These are phyloP conservation scores for Manduca sexta DNA, from an alignment of 1,140 invertebrate genomes.

Conservation along the genomic window DNA sequence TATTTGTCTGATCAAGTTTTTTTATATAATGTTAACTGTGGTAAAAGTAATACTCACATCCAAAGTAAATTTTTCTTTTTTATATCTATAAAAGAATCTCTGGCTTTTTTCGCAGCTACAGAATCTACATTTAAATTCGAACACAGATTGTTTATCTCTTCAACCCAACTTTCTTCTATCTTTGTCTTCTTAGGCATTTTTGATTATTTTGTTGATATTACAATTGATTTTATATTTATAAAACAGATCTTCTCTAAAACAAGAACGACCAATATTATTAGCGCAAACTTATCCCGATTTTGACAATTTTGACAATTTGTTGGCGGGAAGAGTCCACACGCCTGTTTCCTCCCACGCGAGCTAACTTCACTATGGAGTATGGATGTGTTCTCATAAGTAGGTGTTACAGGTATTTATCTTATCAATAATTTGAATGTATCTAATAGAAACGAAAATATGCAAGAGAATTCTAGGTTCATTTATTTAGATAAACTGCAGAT, in stretches of 20 bases:
- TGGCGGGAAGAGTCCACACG: conserved; percentile 54
- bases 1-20: too few species aligned
- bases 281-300: conserved; percentile 49
- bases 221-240: conserved; percentile 15
- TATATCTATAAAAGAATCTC: conserved; percentile 87
- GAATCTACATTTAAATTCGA: conserved; percentile 90
- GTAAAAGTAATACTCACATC: conserved; percentile 78
- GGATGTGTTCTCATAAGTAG: background rate
- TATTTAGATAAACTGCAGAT: too few species aligned
- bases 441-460: too few species aligned
- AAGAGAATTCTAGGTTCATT: too few species aligned
- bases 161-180: conserved; percentile 56
- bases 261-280: conserved; percentile 36
- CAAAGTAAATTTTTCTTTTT: conserved; percentile 87
- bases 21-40: too few species aligned
- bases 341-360: conserved; percentile 39
- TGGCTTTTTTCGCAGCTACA: conserved; percentile 84
- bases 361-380: conserved; percentile 20
- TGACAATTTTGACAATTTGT: conserved; percentile 55
- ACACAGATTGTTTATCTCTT: conserved; percentile 81
- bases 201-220: conserved; percentile 10
- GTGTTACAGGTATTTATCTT: too few species aligned
- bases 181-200: conserved; percentile 61
- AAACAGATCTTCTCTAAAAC: conserved; percentile 23
- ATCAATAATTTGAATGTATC: too few species aligned